A percentile compares a stretch with the other conserved stretches of the same genome.
Evolutionary conservation across 1,140 invertebrate species (phyloP).

Genomic region (Zeugodacus cucurbitae): DNA sequence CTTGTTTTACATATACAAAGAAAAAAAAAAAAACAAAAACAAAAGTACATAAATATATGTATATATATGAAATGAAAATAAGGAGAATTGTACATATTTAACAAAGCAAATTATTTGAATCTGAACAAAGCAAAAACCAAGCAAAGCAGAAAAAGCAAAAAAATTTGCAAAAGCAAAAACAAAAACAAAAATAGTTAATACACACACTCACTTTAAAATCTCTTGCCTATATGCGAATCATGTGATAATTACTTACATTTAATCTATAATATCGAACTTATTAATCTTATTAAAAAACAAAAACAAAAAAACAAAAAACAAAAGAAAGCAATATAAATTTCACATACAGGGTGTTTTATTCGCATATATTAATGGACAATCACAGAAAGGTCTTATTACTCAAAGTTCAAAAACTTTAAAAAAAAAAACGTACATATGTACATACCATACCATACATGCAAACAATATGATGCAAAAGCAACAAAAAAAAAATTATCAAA

Average conservation of each 20-base stretch:
- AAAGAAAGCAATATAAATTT: constrained; percentile 35
- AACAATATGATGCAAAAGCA: not conserved
- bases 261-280: constrained; percentile 39
- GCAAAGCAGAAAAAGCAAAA: not conserved
- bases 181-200: constrained; percentile 17
- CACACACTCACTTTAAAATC: constrained; percentile 38
- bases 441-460: not conserved
- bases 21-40: constrained; percentile 47
- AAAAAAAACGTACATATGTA: not conserved
- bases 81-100: constrained; percentile 58
- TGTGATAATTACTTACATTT: constrained; percentile 39
- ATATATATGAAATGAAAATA: constrained; percentile 52
- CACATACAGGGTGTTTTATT: constrained; percentile 39
- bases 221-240: constrained; percentile 39
- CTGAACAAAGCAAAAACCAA: not conserved
- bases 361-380: constrained; percentile 39
- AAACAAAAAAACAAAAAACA: not conserved
- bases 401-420: constrained; percentile 19
- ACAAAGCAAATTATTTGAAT: constrained; percentile 44
- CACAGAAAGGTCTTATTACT: constrained; percentile 39
- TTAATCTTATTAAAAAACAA: constrained; percentile 27
- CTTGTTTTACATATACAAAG: constrained; percentile 51
- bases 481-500: too few relatives aligned
- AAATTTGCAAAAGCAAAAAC: not conserved
- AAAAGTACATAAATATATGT: constrained; percentile 41